These are phyloP conservation scores for Diabrotica balteata DNA, from an alignment of 2,888 invertebrate species.

Conservation along the genomic window DNA sequence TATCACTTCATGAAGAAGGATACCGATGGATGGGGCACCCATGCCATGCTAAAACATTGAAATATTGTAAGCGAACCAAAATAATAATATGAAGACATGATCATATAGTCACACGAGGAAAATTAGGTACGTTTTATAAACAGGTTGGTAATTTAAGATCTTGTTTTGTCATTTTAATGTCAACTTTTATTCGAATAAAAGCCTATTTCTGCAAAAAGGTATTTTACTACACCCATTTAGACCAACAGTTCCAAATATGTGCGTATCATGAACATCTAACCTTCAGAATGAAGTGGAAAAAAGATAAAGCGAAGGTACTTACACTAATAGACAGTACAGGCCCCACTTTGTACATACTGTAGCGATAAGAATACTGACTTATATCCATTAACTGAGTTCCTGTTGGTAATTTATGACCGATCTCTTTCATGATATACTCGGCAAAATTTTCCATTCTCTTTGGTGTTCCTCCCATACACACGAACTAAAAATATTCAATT, in stretches of 20 bases:
- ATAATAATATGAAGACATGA: neutral
- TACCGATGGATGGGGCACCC: conserved; percentile 96
- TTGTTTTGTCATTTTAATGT: too few species aligned
- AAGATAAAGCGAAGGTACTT: conserved; percentile 59
- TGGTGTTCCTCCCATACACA: conserved; percentile 96
- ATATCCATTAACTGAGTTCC: conserved; percentile 89
- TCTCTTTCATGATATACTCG: conserved; percentile 87
- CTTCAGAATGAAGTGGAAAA: too few species aligned
- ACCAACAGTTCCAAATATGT: too few species aligned
- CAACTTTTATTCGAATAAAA: too few species aligned
- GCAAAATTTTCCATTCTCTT: conserved; percentile 94
- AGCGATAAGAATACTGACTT: conserved; percentile 89
- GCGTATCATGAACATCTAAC: too few species aligned
- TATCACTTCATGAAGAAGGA: conserved; percentile 93
- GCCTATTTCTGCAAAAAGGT: too few species aligned
- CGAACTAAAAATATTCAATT: conserved; percentile 72
- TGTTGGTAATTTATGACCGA: conserved; percentile 87
- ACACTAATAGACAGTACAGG: conserved; percentile 86
- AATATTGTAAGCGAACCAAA: neutral
- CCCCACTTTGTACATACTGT: conserved; percentile 95
- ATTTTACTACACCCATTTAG: too few species aligned
- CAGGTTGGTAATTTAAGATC: too few species aligned
- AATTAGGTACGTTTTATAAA: too few species aligned
- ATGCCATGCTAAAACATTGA: conserved; percentile 85
- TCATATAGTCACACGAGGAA: too few species aligned